Evolutionary conservation across 2,888 invertebrate genomes (phyloP), one percentile per base, ranked within the genome.

Genomic region (Sesamia inferens): DNA sequence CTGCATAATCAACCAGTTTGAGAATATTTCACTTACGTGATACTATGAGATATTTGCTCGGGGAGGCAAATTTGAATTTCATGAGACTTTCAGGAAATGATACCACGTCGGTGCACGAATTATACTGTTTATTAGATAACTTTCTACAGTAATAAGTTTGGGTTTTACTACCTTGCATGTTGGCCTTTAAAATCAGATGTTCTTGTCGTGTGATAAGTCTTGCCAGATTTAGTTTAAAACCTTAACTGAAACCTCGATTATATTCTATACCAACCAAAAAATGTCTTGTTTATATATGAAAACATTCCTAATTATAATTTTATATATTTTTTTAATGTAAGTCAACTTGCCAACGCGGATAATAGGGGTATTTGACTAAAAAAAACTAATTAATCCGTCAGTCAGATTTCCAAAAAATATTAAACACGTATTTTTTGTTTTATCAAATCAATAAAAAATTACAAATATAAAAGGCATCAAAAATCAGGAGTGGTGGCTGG

Each of bases 61-160:
- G 70, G 19, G 59, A 63, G 75, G 77, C 42, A 76, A 63, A 79
- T 83, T 83, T 72, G 70, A 81, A 83, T 77, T 85, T 83, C 63
- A 82, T 76, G 79, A 79, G 74, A 68, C n/a, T 42, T 72, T 47
- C 44, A 73, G 76, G 68, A 79, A 79, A 81, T 86, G 61, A 78
- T 82, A 78, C 79, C 67, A 79, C 59, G 44, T 76, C 67, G 61
- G 63, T 77, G 73, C 76, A 69, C 63, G 48, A 73, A 76, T 83
- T 70, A 73, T 71, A 67, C 65, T 73, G 68, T 71, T 84, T 81
- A 78, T 71, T 68, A 31, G 31, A 3, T 31, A 78, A 80, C 75
- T 75, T 84, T 65, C 31, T 48, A 63, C 54, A 48, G 47, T 57
- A 74, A 74, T 44, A 66, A 78, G 68, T 78, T 80, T 67, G 54